phyloP scores from a whole-genome alignment of 2,113 vertebrate species.

The Coptodon bakossiorum region DNA sequence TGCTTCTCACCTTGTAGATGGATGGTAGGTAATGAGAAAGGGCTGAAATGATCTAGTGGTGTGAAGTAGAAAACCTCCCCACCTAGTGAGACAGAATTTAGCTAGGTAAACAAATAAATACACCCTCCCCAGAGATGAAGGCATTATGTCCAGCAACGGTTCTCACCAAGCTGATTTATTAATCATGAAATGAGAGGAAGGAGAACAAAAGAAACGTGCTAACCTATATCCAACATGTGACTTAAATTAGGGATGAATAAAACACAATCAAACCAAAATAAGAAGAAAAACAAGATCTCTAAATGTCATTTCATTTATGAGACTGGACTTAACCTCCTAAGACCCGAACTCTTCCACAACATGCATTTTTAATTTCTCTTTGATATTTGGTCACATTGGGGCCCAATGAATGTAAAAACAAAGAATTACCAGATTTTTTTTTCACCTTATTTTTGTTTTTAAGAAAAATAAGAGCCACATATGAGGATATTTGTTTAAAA shows the following conservation, averaged over 20 bases:
- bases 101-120: neutral
- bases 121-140: neutral
- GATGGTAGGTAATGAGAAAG: neutral
- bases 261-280: neutral
- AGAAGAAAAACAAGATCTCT: neutral
- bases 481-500: no score
- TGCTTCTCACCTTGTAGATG: neutral
- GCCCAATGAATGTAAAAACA: no score
- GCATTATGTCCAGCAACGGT: neutral
- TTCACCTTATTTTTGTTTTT: no score
- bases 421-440: no score
- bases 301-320: neutral
- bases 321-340: neutral
- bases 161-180: neutral
- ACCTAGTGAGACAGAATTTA: neutral
- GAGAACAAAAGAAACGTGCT: neutral
- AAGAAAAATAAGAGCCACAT: no score
- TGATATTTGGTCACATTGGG: no score
- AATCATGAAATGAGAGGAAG: neutral
- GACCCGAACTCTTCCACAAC: no score
- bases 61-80: neutral
- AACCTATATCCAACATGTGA: neutral
- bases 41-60: neutral
- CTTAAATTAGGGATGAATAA: neutral
- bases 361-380: no score